Evolutionary conservation across 2,888 invertebrate genomes (phyloP), one percentile per base, ranked within the genome.

Genomic region (Tinea pellionella): DNA sequence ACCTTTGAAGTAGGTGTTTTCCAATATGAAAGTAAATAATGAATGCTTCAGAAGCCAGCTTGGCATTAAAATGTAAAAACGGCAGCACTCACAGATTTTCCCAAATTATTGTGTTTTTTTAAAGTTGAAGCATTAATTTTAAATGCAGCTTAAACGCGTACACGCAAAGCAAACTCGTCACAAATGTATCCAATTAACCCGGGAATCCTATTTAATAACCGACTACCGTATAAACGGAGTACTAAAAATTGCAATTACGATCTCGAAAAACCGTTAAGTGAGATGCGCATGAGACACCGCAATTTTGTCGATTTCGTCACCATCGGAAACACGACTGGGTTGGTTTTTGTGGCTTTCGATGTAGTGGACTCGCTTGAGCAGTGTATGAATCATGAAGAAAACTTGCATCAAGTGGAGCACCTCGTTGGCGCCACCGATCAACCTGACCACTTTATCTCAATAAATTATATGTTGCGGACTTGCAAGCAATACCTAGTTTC

Each of bases 181-280:
- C 73, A 75, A 78, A 76, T 69, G 71, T 75, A 73, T 69, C 72
- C 76, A 80, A 80, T 80, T 81, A 80, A 76, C 73, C 71, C 69
- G 71, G 68, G 77, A 77, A 75, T 78, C 77, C 79, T 78, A 78
- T 77, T 80, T 79, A 80, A 78, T 80, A 80, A 80, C 75, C 71
- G 76, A 79, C 80, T 77, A 78, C 77, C 77, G 78, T 79, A 78
- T 79, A 81, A 81, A 80, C 70, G 75, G 72, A 70, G 70, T 74
- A 78, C 80, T 81, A 77, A 80, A 74, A 76, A 59, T 60, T 55
- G 60, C 59, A 62, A 60, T 62, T 60, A 59, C 59, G 24, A 15
- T 70, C 70, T 73, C 72, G 72, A 74, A 75, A 74, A 73, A 78
- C 78, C 78, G 80, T 82, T 80, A 80, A 76, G 75, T 78, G 76